Conservation (phyloP, 2,113 vertebrate species). For the Verasper variegatus region DNA sequence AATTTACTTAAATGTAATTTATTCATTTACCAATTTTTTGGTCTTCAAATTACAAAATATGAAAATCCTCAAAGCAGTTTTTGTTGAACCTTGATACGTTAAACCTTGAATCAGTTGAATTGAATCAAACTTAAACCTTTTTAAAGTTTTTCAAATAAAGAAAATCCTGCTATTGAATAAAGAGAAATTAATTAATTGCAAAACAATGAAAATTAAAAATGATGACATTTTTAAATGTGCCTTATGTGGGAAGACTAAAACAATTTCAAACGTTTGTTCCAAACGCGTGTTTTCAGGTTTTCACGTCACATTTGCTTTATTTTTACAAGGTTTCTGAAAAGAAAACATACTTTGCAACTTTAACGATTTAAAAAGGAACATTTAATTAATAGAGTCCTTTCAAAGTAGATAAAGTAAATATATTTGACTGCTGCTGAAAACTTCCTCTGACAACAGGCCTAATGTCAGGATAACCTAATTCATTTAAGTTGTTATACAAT, state of each 20-base stretch:
- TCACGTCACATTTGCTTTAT: neutral
- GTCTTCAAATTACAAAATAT: conserved; percentile 14
- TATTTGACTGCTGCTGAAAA: conserved; percentile 14
- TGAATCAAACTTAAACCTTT: neutral
- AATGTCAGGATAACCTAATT: neutral
- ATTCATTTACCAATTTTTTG: neutral
- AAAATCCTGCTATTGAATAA: neutral
- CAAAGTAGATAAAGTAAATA: neutral
- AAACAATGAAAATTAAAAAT: neutral
- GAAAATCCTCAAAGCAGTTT: neutral
- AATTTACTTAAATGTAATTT: neutral
- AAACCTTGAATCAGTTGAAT: conserved; percentile 6
- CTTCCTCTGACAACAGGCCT: conserved; percentile 24
- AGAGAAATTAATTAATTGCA: neutral
- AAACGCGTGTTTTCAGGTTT: neutral
- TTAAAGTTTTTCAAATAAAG: conserved; percentile 1
- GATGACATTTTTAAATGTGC: neutral
- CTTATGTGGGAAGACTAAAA: neutral
- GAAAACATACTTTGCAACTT: neutral
- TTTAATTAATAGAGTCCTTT: neutral
- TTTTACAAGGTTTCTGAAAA: conserved; percentile 7
- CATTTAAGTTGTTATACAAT: neutral
- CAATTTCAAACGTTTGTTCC: conserved; percentile 4
- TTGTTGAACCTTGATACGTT: neutral
- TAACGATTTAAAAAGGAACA: neutral